Evolutionary conservation across 2,888 invertebrate species (phyloP), one percentile per base, ranked within the genome.

Genomic region (Dynastes maya): DNA sequence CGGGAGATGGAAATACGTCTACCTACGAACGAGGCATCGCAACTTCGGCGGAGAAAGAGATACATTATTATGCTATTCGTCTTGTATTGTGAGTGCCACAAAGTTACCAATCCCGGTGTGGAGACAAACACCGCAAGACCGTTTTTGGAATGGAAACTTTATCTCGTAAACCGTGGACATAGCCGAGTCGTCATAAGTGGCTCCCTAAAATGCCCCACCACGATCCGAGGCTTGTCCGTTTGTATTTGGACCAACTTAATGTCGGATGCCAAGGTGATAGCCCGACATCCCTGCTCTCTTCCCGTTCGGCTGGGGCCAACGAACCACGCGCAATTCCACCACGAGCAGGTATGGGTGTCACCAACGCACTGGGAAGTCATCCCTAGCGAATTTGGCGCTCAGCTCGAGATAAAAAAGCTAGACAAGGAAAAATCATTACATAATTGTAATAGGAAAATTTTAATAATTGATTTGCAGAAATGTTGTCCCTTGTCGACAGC

Each of bases 121-220:
- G 74, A 61, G 74, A 61, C 74, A 74, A 13, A 74, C 51, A 45
- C 49, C 13, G 32, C 74, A 74, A 27, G 49, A 32, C 13, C 63
- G 37, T 51, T n/a, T 32, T 32, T 55, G 70, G 13, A 70, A 70
- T 13, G 32, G 53, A 2, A 70, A 70, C 53, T 53, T 13, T 4
- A 70, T 6, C 11, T 53, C 70, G n/a, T 4, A 53, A 55, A n/a
- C 55, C n/a, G 55, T 55, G 6, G 2, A 2, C 53, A 8, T 53
- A 1, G 32, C 53, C 55, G 51, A 32, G 0, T 51, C 68, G 68
- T 68, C 68, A 68, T 51, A 6, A 51, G 27, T 32, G 71, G 32
- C 32, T 32, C 71, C 37, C 55, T 55, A 1, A 1, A 4, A 4
- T 32, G 32, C 32, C 8, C 16, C 70, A 9, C 53, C 70, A 27